Conservation (phyloP, 1,140 invertebrate species). For the Oscheius sp. region DNA sequence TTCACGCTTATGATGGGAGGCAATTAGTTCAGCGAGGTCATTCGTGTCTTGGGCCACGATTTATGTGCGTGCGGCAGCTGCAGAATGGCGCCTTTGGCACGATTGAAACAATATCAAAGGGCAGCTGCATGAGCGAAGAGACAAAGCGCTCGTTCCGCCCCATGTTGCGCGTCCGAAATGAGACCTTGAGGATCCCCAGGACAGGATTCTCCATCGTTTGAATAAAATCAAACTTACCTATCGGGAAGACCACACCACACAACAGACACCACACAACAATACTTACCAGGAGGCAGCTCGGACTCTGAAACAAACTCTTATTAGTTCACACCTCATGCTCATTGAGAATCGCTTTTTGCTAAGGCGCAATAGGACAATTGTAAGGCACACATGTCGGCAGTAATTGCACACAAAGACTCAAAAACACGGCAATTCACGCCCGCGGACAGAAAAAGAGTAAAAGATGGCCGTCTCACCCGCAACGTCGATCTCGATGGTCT, state of each 20-base stretch:
- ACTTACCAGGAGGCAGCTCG: background rate
- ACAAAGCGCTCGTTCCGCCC: too few species aligned
- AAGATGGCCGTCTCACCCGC: conserved; percentile 24
- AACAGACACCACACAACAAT: background rate
- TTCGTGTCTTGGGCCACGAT: conserved; percentile 8
- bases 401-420: too few species aligned
- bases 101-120: conserved; percentile 10
- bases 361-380: too few species aligned
- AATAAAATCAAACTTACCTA: background rate
- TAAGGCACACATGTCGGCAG: too few species aligned
- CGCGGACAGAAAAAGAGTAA: background rate
- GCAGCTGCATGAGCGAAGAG: background rate
- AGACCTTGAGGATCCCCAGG: background rate
- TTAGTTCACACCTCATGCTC: background rate
- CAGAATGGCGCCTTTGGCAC: conserved; percentile 3
- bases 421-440: too few species aligned
- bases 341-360: too few species aligned
- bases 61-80: conserved; percentile 7
- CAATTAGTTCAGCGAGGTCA: conserved; percentile 11
- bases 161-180: background rate
- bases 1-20: conserved; percentile 13
- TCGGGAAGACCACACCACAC: background rate
- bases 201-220: too few species aligned
- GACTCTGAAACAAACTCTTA: conserved; percentile 5
- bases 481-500: conserved; percentile 20